Evolutionary conservation across 2,113 vertebrate genomes (phyloP).

Genomic region (Mormyrus lacerda): DNA sequence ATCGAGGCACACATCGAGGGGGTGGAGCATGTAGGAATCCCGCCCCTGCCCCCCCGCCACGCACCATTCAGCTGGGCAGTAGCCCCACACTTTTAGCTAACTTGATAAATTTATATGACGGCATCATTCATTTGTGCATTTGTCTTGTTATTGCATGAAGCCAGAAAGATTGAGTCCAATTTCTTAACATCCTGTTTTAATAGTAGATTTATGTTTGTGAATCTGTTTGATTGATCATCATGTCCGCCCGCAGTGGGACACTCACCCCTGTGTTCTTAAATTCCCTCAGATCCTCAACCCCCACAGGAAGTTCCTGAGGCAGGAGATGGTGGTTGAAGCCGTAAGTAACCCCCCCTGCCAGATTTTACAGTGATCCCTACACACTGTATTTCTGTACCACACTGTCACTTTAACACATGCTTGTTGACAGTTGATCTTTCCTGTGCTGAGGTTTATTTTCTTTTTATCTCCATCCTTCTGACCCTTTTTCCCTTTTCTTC

Average conservation of each 20-base stretch:
- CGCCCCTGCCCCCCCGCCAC: neutral
- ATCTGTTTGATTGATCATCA: neutral
- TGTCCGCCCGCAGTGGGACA: constrained; percentile 12
- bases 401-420: neutral
- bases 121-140: neutral
- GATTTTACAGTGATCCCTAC: neutral
- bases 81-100: neutral
- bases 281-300: constrained; percentile 81
- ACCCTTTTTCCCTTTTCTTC: neutral
- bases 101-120: neutral
- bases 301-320: constrained; percentile 85
- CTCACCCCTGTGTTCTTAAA: neutral
- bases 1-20: constrained; percentile 97
- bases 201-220: neutral
- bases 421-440: neutral
- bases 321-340: constrained; percentile 95
- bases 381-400: no score
- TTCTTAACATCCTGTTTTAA: neutral
- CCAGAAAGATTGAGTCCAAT: neutral
- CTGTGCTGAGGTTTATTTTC: neutral
- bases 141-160: neutral
- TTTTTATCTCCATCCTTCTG: neutral
- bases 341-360: constrained; percentile 59
- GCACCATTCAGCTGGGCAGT: neutral
- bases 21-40: constrained; percentile 78